Base-by-base conservation (phyloP, 2,113 vertebrate species). In the Cavia aperea region DNA sequence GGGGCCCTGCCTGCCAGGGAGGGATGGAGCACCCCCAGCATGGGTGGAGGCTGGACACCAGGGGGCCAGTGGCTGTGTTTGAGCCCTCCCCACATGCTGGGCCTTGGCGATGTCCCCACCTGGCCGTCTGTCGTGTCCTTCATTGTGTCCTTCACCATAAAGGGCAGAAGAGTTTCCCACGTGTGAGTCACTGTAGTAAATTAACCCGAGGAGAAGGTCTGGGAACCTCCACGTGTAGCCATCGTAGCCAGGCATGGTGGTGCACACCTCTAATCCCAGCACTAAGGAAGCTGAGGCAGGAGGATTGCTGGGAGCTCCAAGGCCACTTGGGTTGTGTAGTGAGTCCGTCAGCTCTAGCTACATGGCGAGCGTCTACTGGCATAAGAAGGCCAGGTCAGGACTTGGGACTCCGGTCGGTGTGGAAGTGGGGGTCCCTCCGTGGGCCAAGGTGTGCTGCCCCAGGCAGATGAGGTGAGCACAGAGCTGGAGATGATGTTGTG, bases 1-100 rank as follows among this genome's bases (percentile, higher is more conserved):
- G 29, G 62, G 77, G 39, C 33, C 9, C 84, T 43, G 73, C 21
- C 46, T 49, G n/a, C 73, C 36, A 18, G 31, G 29, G 54, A 92
- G 19, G 29, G 24, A 29, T 51, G 66, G 39, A 51, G 9, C 39
- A 75, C 39, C 33, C 66, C 66, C 15, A 66, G 66, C 66, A 19
- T 36, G 4, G 68, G 18, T 5, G 7, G n/a, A 70, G 68, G 16
- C 15, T 36, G 8, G 36, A 36, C 36, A 70, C 16, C 24, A 5
- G 5, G 39, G 24, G 73, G 39, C 39, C 9, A 4, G n/a, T 73
- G 68, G 66, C 18, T 72, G 68, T 36, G 23, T n/a, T 24, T 7
- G 2, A 2, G 7, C 68, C 72, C 12, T 36, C 18, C 13, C 7
- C 2, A 2, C 18, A 13, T 1, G 21, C 73, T 14, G 43, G 18